A percentile compares a stretch with the other conserved stretches of the same genome.
Evolutionary conservation across 1,140 invertebrate species (phyloP).

Genomic region (Drosophila repletoides): DNA sequence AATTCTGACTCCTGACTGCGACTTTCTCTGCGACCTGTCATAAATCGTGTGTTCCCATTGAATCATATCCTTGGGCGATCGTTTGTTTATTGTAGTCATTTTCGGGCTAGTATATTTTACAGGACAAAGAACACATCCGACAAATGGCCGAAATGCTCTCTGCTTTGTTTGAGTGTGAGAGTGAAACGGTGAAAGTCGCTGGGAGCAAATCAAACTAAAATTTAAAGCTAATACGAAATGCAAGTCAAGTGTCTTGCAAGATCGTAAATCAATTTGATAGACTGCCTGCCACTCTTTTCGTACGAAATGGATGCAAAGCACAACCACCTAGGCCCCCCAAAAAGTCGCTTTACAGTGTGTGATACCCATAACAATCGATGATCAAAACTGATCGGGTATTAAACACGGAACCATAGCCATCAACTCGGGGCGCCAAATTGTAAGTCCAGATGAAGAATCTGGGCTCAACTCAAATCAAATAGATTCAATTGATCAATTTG

Average conservation of each 20-base stretch:
- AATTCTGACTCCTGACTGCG: no score
- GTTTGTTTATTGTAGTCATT: conserved; percentile 53
- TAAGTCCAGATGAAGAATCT: background rate
- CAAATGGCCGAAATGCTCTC: conserved; percentile 28
- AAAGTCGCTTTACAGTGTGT: conserved; percentile 10
- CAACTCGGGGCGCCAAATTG: conserved; percentile 34
- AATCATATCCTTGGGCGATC: conserved; percentile 7
- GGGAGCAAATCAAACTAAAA: conserved; percentile 20
- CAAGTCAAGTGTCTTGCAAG: conserved; percentile 51
- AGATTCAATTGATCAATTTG: conserved; percentile 54
- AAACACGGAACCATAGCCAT: conserved; percentile 14
- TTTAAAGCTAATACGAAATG: conserved; percentile 17
- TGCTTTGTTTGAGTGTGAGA: no score
- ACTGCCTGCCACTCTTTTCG: conserved; percentile 14
- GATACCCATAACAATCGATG: conserved; percentile 19
- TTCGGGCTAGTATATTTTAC: conserved; percentile 26
- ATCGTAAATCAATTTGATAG: conserved; percentile 70
- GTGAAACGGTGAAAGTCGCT: conserved; percentile 54
- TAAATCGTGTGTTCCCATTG: conserved; percentile 50
- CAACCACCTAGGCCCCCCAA: conserved; percentile 33
- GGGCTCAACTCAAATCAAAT: background rate
- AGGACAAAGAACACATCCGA: conserved; percentile 26
- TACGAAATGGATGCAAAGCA: conserved; percentile 1
- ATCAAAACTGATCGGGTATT: conserved; percentile 6
- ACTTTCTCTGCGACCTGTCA: conserved; percentile 52